These are phyloP conservation scores for Paramormyrops kingsleyae DNA, from an alignment of 2,113 vertebrate genomes.

Conservation along the genomic window DNA sequence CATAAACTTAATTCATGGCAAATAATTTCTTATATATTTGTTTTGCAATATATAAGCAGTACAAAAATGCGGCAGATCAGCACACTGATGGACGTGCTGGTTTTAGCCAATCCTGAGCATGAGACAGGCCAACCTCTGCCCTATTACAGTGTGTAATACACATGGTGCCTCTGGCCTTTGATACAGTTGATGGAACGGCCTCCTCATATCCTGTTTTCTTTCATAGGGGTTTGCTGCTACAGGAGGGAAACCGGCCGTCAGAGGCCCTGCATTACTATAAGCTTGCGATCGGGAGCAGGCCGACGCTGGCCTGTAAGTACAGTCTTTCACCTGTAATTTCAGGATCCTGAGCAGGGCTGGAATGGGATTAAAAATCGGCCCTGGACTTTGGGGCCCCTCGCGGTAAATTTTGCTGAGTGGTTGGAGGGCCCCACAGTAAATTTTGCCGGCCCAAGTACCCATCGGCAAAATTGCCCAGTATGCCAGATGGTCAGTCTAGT, in stretches of 20 bases:
- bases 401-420: neutral
- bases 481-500: neutral
- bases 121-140: neutral
- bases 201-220: constrained; percentile 12
- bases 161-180: neutral
- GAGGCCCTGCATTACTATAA: constrained; percentile 97
- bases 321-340: constrained; percentile 33
- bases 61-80: neutral
- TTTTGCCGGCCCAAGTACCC: neutral
- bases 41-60: too few relatives aligned
- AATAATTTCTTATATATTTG: too few relatives aligned
- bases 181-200: neutral
- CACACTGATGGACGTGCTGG: neutral
- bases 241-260: constrained; percentile 91
- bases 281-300: constrained; percentile 92
- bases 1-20: too few relatives aligned
- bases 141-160: neutral
- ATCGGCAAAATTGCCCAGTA: neutral
- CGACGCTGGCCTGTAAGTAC: constrained; percentile 97
- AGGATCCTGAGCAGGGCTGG: neutral
- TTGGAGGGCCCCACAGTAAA: neutral
- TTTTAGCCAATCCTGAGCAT: neutral
- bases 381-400: neutral
- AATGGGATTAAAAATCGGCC: neutral
- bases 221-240: constrained; percentile 86